Conservation (phyloP, 2,113 vertebrate species). For the Nettapus auritus region DNA sequence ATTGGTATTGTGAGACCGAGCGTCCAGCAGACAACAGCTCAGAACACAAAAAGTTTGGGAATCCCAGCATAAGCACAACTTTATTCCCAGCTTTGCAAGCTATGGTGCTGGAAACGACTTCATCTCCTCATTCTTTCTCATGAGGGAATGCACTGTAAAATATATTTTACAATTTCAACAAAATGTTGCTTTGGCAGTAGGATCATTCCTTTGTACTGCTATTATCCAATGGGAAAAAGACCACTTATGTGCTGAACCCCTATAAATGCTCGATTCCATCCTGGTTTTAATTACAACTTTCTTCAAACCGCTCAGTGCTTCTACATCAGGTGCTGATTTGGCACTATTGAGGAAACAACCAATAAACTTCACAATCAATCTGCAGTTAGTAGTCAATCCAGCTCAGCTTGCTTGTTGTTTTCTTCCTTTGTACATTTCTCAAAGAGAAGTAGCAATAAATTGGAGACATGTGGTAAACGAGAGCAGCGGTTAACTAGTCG, state of each 20-base stretch:
- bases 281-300: constrained; percentile 70
- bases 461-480: constrained; percentile 58
- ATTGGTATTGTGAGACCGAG: neutral
- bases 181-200: constrained; percentile 43
- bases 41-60: neutral
- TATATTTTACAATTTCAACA: constrained; percentile 48
- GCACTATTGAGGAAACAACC: constrained; percentile 68
- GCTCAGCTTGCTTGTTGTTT: constrained; percentile 44
- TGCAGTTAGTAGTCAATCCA: constrained; percentile 60
- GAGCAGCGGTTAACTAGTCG: constrained; percentile 43
- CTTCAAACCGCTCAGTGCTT: constrained; percentile 30
- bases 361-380: constrained; percentile 73
- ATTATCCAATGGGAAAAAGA: constrained; percentile 26
- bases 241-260: neutral
- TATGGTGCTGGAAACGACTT: constrained; percentile 17
- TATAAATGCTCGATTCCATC: constrained; percentile 35
- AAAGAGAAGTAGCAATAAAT: constrained; percentile 70
- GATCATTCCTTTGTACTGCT: constrained; percentile 16
- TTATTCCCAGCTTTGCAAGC: constrained; percentile 40
- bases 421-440: constrained; percentile 61
- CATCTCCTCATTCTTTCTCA: constrained; percentile 23
- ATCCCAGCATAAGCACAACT: neutral
- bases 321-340: constrained; percentile 69
- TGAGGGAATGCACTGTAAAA: constrained; percentile 26
- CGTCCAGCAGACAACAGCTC: neutral